Evolutionary conservation across 1,140 invertebrate species (phyloP).

Genomic region (Prorops nasuta): DNA sequence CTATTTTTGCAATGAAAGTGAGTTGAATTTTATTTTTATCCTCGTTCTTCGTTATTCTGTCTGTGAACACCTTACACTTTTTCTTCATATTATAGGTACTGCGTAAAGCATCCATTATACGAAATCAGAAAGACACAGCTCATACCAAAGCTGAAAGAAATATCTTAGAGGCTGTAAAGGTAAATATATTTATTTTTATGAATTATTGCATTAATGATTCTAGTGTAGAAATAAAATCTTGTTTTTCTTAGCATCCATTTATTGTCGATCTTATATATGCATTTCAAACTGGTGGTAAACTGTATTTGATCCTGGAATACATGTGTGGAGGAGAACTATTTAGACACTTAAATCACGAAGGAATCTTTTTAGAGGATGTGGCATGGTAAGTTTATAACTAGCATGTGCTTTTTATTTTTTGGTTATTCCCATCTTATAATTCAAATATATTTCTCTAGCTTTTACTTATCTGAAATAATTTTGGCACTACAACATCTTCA

Average conservation of each 20-base stretch:
- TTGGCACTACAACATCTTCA: conserved; percentile 97
- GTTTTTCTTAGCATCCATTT: conserved; percentile 89
- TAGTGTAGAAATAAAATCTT: conserved; percentile 1
- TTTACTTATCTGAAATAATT: conserved; percentile 98
- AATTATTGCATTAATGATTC: neutral
- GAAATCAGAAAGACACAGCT: conserved; percentile 99
- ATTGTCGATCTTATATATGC: conserved; percentile 98
- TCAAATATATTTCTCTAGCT: conserved; percentile 62
- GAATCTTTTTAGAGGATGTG: conserved; percentile 97
- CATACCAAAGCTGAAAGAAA: conserved; percentile 99
- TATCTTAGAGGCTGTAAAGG: conserved; percentile 96
- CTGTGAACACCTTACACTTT: neutral
- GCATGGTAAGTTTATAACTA: conserved; percentile 69
- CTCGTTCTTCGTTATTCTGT: neutral
- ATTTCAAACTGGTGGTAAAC: conserved; percentile 96
- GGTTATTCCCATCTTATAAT: neutral
- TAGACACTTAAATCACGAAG: conserved; percentile 96
- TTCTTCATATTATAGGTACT: conserved; percentile 60
- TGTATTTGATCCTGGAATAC: conserved; percentile 98
- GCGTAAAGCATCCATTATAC: conserved; percentile 96
- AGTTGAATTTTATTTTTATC: conserved; percentile 2
- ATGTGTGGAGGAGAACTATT: conserved; percentile 97
- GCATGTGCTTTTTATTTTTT: conserved; percentile 1
- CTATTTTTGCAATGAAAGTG: conserved; percentile 98
- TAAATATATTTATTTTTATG: conserved; percentile 46